A percentile compares a stretch with the other conserved stretches of the same genome.
These are phyloP conservation scores for Elaphurus davidianus DNA, from an alignment of 2,113 vertebrate species.

Conservation along the genomic window DNA sequence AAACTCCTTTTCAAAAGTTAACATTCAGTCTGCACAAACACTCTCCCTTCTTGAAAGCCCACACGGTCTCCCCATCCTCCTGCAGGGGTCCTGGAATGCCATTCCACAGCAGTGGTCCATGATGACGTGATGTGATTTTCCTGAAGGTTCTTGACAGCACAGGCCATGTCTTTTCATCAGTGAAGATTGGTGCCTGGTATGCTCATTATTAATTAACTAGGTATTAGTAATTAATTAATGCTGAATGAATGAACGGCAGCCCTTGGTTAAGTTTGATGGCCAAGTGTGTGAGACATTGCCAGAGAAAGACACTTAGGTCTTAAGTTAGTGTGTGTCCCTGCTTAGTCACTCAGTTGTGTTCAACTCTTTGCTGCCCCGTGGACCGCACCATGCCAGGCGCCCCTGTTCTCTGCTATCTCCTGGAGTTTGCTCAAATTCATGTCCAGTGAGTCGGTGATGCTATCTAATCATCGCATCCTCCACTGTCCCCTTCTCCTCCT, in stretches of 20 bases:
- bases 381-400: not conserved
- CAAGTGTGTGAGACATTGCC: not conserved
- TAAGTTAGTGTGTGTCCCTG: not conserved
- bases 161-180: not conserved
- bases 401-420: not conserved
- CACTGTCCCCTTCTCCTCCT: not conserved
- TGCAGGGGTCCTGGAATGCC: not conserved
- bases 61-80: rapidly evolving
- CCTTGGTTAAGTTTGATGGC: not conserved
- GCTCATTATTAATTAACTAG: not conserved
- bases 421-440: not conserved
- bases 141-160: not conserved
- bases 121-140: not conserved
- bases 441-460: not conserved
- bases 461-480: not conserved
- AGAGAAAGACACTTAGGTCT: not conserved
- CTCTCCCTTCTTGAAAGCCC: not conserved
- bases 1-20: conserved; percentile 21
- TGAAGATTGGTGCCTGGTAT: not conserved
- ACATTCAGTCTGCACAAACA: not conserved
- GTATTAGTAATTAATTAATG: not conserved
- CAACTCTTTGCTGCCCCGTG: not conserved
- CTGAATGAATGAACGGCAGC: not conserved
- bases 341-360: not conserved
- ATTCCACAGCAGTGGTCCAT: rapidly evolving